A percentile compares a stretch with the other conserved stretches of the same genome.
These are phyloP conservation scores for Syritta pipiens DNA, from an alignment of 2,888 invertebrate genomes.

Conservation along the genomic window DNA sequence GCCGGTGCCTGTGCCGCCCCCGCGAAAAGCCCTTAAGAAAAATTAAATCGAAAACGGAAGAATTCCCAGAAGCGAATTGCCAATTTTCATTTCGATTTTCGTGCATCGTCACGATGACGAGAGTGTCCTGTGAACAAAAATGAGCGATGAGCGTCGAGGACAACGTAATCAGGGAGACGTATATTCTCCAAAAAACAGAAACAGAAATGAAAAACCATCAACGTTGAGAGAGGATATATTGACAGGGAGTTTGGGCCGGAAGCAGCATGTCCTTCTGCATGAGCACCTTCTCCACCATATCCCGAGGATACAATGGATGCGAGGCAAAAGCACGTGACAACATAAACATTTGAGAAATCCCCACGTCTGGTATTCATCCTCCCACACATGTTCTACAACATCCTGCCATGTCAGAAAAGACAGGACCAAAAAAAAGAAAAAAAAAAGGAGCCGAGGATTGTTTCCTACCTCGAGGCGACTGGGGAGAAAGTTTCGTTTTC, in stretches of 20 bases:
- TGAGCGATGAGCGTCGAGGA: conserved; percentile 14
- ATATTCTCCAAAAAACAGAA: conserved; percentile 6
- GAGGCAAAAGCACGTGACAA: conserved; percentile 20
- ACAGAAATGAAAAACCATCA: background rate
- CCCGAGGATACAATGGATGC: background rate
- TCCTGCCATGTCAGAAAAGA: background rate
- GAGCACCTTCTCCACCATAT: background rate
- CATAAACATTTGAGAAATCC: conserved; percentile 19
- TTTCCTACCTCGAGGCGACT: conserved; percentile 16
- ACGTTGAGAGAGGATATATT: background rate
- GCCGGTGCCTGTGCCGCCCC: too few relatives aligned
- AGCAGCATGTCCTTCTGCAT: background rate
- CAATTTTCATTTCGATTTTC: conserved; percentile 56
- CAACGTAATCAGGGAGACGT: too few relatives aligned
- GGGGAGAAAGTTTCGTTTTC: too few relatives aligned
- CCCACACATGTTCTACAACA: conserved; percentile 3
- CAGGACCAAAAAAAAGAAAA: too few relatives aligned
- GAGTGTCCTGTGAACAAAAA: too few relatives aligned
- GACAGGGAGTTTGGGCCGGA: background rate
- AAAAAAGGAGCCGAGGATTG: background rate
- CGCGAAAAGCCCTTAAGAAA: conserved; percentile 1
- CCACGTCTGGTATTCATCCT: background rate
- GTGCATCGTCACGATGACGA: background rate
- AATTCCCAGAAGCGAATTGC: conserved; percentile 44
- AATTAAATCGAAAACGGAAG: conserved; percentile 48